Conservation (phyloP, 2,113 vertebrate species). For the Phrynocephalus versicolor region DNA sequence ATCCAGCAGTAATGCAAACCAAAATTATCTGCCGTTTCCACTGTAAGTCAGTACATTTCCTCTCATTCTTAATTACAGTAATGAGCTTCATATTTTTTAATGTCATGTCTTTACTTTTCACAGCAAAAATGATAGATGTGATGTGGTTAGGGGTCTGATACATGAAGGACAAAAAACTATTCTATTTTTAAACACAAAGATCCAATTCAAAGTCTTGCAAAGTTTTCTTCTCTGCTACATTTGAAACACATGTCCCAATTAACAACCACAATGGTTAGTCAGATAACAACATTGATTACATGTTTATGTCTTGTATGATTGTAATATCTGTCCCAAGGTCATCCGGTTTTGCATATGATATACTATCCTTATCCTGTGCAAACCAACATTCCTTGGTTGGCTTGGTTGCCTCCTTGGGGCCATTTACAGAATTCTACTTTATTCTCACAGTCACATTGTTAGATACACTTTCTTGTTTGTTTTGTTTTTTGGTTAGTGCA, state of each 20-base stretch:
- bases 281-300: conserved; percentile 41
- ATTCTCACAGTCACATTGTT: not conserved
- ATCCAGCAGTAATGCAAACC: conserved; percentile 47
- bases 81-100: conserved; percentile 53
- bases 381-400: conserved; percentile 9
- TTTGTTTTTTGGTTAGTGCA: not conserved
- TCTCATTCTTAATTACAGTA: conserved; percentile 54
- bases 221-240: conserved; percentile 50
- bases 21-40: conserved; percentile 62
- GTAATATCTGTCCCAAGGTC: conserved; percentile 36
- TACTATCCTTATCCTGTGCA: not conserved
- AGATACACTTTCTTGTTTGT: conserved; percentile 9
- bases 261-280: conserved; percentile 42
- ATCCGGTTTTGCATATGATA: conserved; percentile 5
- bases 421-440: not conserved
- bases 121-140: conserved; percentile 53
- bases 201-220: conserved; percentile 47
- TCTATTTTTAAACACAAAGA: conserved; percentile 56
- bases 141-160: conserved; percentile 1
- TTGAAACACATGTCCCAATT: conserved; percentile 54
- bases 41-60: conserved; percentile 54
- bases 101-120: conserved; percentile 35
- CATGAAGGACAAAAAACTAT: not conserved
- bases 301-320: conserved; percentile 45
- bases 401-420: conserved; percentile 20